Conservation (phyloP, 2,113 vertebrate species). For the Strigops habroptila region DNA sequence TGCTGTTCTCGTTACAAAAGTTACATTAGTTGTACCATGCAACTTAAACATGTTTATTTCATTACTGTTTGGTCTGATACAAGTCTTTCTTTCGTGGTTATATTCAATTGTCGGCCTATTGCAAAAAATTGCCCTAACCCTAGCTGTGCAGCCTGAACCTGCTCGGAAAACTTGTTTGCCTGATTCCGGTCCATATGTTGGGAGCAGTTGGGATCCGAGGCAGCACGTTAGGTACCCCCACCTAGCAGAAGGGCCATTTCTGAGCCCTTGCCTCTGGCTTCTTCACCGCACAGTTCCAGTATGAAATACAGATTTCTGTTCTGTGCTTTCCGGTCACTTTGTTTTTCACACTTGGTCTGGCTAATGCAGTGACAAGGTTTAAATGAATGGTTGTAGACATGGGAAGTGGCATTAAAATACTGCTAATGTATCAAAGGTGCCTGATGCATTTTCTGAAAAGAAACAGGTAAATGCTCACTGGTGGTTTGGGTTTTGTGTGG, state of each 20-base stretch:
- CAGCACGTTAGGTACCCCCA: not conserved
- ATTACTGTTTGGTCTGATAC: not conserved
- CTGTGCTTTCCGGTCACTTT: not conserved
- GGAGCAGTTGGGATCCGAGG: not conserved
- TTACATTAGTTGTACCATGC: not conserved
- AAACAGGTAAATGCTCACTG: not conserved
- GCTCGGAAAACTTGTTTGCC: accelerated
- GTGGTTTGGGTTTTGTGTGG: not conserved
- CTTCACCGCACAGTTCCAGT: not conserved
- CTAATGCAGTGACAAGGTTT: not conserved
- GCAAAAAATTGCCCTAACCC: not conserved
- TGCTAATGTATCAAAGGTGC: not conserved
- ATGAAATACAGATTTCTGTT: not conserved
- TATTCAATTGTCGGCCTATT: not conserved
- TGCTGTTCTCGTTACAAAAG: not conserved
- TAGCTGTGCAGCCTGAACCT: not conserved
- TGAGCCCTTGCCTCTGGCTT: not conserved
- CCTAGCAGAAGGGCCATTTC: not conserved
- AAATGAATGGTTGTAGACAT: not conserved
- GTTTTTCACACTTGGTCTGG: not conserved
- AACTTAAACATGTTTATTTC: not conserved
- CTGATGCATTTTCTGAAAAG: not conserved
- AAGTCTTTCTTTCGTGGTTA: not conserved
- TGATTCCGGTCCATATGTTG: accelerated
- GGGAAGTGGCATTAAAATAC: not conserved